Base-by-base conservation (phyloP, 2,113 vertebrate species). In the Suncus etruscus region DNA sequence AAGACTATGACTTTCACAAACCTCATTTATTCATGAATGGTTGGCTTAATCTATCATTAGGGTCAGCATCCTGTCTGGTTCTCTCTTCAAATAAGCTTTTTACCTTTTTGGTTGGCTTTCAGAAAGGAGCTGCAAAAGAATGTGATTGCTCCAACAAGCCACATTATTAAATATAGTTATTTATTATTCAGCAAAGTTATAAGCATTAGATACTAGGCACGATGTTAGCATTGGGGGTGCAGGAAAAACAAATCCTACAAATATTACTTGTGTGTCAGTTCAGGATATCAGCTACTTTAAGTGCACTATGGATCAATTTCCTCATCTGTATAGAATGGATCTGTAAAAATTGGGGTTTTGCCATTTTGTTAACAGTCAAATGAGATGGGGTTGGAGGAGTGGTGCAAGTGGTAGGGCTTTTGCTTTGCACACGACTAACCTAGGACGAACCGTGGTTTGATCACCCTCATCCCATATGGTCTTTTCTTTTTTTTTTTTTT, bases 151-250 rank as follows among this genome's bases (percentile, higher is more conserved):
- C 25, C 20, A 63, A 45, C 20, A 47, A 94, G 16, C 16, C 25
- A 32, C 0, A 24, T 50, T 87, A 87, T 82, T 61, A 18, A 51
- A 29, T 79, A 16, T 81, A 75, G 15, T 77, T 83, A 75, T 87
- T 80, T 24, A 22, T 66, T 84, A 80, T 54, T 66, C 70, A 82
- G 32, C n/a, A 83, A 79, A 90, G 20, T 18, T 27, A 22, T 72
- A 58, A 39, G 24, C 14, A 58, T 74, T 58, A 32, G 20, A 3
- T 82, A 20, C 12, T 29, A 75, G 68, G n/a, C 22, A 31, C 25
- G 86, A 48, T 77, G 3, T 32, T 84, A 74, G 81, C 9, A 27
- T 61, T 15, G 72, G 27, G 1, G 14, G 51, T 8, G n/a, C 8
- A 3, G 9, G 2, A 70, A 47, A 48, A 29, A 83, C 80, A 76